Conservation (phyloP, 2,888 invertebrate genomes). For the Hylaea fasciaria region DNA sequence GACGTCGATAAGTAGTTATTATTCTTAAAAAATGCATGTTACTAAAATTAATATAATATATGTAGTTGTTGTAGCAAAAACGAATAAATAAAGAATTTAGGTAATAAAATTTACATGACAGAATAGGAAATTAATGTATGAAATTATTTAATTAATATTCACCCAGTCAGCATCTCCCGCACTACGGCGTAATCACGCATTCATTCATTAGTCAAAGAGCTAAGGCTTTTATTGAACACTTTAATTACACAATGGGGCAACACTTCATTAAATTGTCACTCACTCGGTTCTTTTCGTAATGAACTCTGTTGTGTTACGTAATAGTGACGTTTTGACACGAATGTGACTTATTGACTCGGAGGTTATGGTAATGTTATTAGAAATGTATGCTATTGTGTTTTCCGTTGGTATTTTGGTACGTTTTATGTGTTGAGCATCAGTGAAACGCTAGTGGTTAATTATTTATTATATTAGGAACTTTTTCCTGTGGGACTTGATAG, state of each 20-base stretch:
- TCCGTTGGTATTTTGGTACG: background rate
- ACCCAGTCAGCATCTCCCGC: slow-evolving; percentile 9
- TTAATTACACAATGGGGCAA: slow-evolving; percentile 76
- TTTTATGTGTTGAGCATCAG: background rate
- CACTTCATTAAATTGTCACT: slow-evolving; percentile 83
- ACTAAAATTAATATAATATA: background rate
- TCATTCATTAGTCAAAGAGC: slow-evolving; percentile 67
- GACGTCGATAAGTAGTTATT: too few species aligned
- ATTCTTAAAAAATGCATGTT: background rate
- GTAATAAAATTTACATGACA: too few species aligned
- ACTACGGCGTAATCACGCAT: slow-evolving; percentile 53
- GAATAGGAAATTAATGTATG: too few species aligned
- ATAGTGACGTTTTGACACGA: slow-evolving; percentile 53
- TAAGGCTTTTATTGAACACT: slow-evolving; percentile 70
- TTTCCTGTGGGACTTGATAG: too few species aligned
- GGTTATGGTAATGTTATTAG: slow-evolving; percentile 32
- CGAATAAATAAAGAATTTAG: too few species aligned
- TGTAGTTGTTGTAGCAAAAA: too few species aligned
- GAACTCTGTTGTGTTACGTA: slow-evolving; percentile 53
- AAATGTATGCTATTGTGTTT: slow-evolving; percentile 17
- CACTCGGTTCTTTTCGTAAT: slow-evolving; percentile 65
- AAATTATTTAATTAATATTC: too few species aligned
- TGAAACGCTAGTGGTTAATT: background rate
- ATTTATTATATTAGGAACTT: too few species aligned
- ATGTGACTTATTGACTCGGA: slow-evolving; percentile 60